Evolutionary conservation across 1,140 invertebrate genomes (phyloP).

Genomic region (Nautilus pompilius): DNA sequence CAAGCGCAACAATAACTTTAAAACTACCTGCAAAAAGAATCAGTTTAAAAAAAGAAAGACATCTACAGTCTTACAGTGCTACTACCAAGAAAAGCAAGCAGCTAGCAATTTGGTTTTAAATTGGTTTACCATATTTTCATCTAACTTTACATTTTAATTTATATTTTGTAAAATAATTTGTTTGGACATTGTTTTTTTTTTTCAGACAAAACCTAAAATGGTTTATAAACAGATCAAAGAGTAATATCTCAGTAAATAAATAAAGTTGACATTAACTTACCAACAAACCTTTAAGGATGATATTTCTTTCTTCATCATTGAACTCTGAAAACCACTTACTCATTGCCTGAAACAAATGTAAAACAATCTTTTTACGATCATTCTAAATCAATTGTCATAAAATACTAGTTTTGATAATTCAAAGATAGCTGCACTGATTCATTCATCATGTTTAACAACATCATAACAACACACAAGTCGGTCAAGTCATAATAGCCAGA

Average conservation of each 20-base stretch:
- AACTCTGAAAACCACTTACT: conserved; percentile 56
- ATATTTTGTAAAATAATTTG: neutral
- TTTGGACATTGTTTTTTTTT: neutral
- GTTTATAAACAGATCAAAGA: neutral
- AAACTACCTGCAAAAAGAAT: too few species aligned
- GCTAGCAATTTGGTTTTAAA: too few species aligned
- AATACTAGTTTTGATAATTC: neutral
- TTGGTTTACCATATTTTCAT: neutral
- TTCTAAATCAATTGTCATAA: neutral
- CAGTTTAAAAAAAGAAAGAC: too few species aligned
- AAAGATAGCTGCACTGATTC: neutral
- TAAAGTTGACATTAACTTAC: conserved; percentile 37
- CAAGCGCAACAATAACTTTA: too few species aligned
- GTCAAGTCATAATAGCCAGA: neutral
- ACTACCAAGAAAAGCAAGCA: too few species aligned
- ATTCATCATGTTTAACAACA: neutral
- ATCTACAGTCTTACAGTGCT: too few species aligned
- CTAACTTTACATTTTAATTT: neutral
- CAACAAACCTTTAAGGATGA: conserved; percentile 54
- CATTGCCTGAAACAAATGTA: conserved; percentile 43
- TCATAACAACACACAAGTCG: neutral
- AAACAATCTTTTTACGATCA: conserved; percentile 2
- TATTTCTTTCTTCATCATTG: conserved; percentile 57
- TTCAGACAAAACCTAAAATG: neutral
- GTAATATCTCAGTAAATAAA: neutral